Base-by-base conservation (phyloP, 2,888 invertebrate genomes). In the Acanthosoma haemorrhoidale region DNA sequence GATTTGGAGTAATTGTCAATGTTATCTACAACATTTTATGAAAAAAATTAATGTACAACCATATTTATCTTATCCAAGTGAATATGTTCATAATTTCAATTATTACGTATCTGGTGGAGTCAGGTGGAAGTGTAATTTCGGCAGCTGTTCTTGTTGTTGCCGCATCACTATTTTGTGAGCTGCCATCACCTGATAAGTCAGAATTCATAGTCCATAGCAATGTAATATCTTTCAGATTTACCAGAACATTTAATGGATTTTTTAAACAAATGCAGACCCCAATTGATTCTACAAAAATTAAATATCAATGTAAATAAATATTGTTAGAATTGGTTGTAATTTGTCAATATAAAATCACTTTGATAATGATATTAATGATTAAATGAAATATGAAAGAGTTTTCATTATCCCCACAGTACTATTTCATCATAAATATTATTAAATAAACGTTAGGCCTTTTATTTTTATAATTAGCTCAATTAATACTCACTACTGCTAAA, bases 161-260 rank as follows among this genome's bases (percentile, higher is more conserved):
- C 58, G 79, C 80, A 60, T 79, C 80, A 31, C 79, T 79, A 69
- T 41, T 79, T 77, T 15, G 80, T n/a, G 29, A 29, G 41, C 72
- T 80, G 21, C 80, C 75, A 32, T 79, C 78, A 39, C 77, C 77
- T 4, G 78, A 78, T 1, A 79, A 77, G 18, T 66, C 69, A n/a
- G 77, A 74, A 59, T 74, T 76, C 76, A 90, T 90, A 68, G 82
- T 84, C 92, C 92, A 93, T 32, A 91, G 80, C 57, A 93, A 80
- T 76, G 86, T 85, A 9, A 92, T 82, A 76, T 91, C 86, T 73
- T 85, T 85, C 70, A 93, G 79, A 43, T 87, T 83, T 73, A 93
- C 79, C 1, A 87, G 81, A 73, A 93, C 87, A 77, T 89, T 87
- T 64, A 93, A 80, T 0, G 90, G 89, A 80, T 94, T 94, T 74